A percentile compares a stretch with the other conserved stretches of the same genome.
Evolutionary conservation across 1,140 invertebrate genomes (phyloP).

Genomic region (Caerostris extrusa): DNA sequence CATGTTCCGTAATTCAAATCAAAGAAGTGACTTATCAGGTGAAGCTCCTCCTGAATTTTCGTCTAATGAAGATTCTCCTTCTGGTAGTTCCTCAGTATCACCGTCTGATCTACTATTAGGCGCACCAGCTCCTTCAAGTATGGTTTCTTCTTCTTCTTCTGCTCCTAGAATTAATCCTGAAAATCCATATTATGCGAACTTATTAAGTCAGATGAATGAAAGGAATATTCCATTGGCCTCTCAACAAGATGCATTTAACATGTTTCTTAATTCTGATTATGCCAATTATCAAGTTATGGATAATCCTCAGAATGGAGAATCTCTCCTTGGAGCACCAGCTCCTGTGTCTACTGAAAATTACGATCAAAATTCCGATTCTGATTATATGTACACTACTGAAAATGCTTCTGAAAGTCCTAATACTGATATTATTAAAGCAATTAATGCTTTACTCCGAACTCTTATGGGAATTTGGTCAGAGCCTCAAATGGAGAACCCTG

Average conservation of each 20-base stretch:
- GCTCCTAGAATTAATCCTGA: not conserved
- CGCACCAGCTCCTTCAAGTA: not conserved
- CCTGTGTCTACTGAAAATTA: not conserved
- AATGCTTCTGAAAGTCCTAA: not conserved
- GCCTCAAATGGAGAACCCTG: not conserved
- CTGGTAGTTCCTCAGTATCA: not conserved
- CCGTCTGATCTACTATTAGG: not conserved
- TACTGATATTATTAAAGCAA: slow-evolving; percentile 22
- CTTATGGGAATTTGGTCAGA: slow-evolving; percentile 4
- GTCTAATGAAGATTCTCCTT: not conserved
- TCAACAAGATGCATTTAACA: not conserved
- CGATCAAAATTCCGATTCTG: not conserved
- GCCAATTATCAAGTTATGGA: not conserved
- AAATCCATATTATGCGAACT: no score
- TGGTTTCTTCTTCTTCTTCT: not conserved
- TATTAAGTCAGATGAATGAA: no score
- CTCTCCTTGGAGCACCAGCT: not conserved
- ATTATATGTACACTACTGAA: not conserved
- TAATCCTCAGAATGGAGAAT: not conserved
- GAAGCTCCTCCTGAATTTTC: not conserved
- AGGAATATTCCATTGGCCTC: no score
- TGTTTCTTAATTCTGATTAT: not conserved
- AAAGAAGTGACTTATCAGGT: not conserved
- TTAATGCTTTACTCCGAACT: not conserved
- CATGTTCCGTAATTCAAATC: not conserved